Base-by-base conservation (phyloP, 2,797 vertebrate genomes). In the Amblyraja radiata region DNA sequence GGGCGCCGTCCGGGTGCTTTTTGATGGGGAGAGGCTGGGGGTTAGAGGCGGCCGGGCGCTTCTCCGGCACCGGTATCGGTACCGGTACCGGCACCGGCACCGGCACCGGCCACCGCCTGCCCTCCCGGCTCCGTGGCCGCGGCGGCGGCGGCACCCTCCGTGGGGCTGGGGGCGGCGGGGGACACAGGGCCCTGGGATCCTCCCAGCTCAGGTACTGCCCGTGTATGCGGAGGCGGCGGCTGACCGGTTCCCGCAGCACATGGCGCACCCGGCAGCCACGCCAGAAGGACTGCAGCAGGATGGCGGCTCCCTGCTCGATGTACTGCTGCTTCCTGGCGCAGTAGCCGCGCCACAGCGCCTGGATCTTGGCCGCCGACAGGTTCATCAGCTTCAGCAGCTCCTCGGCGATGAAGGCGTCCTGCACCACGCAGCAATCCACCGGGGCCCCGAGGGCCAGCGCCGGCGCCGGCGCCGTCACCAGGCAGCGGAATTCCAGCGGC, bases 291-390 rank as follows among this genome's bases (percentile, higher is more conserved):
- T 92, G 90, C 1, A 92, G 71, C 0, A 92, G 46, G 6, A 54
- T 92, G 36, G 90, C 90, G 18, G 90, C 90, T 1, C 71, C 71
- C 71, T 92, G 90, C 23, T 92, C 90, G 18, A 92, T 92, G 36
- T 2, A 16, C 36, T 76, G 71, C 39, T 92, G 90, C 46, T 92
- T 92, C 71, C 90, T 25, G 71, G 68, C 14, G 90, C 90, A 92
- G 39, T 92, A 92, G 0, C 90, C 90, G 25, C 90, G 71, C 90
- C 90, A 92, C 4, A 73, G 23, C 10, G 90, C 90, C 90, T 92
- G 90, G 71, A 92, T n/a, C 36, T 46, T 74, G 2, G 90, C 39
- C 14, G 90, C 68, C 8, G 90, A 36, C 23, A 74, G n/a, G 90
- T 92, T 74, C 90, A 92, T 74, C 1, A 54, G 4, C 14, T 92